Evolutionary conservation across 2,888 invertebrate species (phyloP).

Genomic region (Epinotia demarniana): DNA sequence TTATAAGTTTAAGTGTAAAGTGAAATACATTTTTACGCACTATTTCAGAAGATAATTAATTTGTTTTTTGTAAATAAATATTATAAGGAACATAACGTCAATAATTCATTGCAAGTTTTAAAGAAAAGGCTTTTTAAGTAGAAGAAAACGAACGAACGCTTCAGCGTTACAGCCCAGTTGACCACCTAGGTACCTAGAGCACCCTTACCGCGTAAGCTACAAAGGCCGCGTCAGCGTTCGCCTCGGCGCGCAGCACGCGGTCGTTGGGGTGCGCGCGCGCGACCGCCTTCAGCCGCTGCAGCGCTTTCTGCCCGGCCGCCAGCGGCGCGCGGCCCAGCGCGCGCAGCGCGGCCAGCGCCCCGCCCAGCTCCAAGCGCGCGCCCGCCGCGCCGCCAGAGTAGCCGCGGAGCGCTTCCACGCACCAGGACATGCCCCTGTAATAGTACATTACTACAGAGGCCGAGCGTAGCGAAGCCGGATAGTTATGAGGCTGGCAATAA

Average conservation of each 20-base stretch:
- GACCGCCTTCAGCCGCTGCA: slow-evolving; percentile 74
- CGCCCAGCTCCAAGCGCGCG: slow-evolving; percentile 92
- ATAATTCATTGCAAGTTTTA: too few species aligned
- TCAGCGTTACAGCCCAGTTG: slow-evolving; percentile 48
- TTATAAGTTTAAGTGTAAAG: too few species aligned
- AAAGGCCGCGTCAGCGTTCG: slow-evolving; percentile 79
- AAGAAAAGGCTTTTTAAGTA: too few species aligned
- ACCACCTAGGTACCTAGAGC: not conserved
- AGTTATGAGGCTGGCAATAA: too few species aligned
- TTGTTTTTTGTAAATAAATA: too few species aligned
- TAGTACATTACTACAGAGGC: too few species aligned
- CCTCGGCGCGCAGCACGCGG: slow-evolving; percentile 74
- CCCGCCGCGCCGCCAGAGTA: slow-evolving; percentile 93
- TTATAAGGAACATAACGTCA: too few species aligned
- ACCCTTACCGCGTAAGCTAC: slow-evolving; percentile 74
- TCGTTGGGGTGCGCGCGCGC: slow-evolving; percentile 76
- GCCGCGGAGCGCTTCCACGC: slow-evolving; percentile 96
- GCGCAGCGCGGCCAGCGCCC: slow-evolving; percentile 93
- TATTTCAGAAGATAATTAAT: too few species aligned
- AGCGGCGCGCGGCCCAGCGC: slow-evolving; percentile 51
- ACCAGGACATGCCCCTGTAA: slow-evolving; percentile 88
- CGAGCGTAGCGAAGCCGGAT: too few species aligned
- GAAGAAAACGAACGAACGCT: too few species aligned
- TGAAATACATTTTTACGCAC: too few species aligned
- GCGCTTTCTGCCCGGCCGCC: slow-evolving; percentile 58